A percentile compares a stretch with the other conserved stretches of the same genome.
Conservation (phyloP, 1,140 invertebrate genomes). For the Danaus plexippus region DNA sequence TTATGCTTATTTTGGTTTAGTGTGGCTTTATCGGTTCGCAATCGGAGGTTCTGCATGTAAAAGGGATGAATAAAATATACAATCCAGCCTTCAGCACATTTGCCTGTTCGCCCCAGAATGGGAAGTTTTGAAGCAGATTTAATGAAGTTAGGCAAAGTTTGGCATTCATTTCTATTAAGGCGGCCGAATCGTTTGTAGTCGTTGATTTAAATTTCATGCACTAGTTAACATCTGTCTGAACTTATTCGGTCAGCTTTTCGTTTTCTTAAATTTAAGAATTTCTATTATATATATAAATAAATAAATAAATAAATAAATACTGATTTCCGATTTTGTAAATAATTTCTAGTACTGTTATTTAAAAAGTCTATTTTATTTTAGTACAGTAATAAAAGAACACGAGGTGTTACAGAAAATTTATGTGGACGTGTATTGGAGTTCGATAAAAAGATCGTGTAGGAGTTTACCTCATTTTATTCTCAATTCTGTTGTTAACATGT, state of each 20-base stretch:
- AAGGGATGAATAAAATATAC: conserved; percentile 63
- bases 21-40: conserved; percentile 54
- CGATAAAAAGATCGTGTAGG: neutral
- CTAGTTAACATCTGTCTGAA: conserved; percentile 45
- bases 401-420: neutral
- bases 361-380: no score
- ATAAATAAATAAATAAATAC: neutral
- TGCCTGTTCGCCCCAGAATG: conserved; percentile 41
- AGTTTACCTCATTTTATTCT: conserved; percentile 25
- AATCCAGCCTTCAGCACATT: conserved; percentile 44
- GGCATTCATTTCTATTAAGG: conserved; percentile 58
- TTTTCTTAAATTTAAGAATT: neutral
- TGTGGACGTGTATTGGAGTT: conserved; percentile 7
- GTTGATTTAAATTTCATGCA: conserved; percentile 59
- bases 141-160: conserved; percentile 57
- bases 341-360: no score
- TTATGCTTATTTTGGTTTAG: conserved; percentile 63
- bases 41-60: conserved; percentile 50
- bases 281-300: neutral
- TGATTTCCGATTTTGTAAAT: no score
- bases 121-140: conserved; percentile 51
- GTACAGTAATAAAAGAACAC: neutral
- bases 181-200: conserved; percentile 51
- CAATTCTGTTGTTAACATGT: conserved; percentile 42
- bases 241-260: conserved; percentile 29